These are phyloP conservation scores for Eira barbara DNA, from an alignment of 2,113 vertebrate genomes.

Conservation along the genomic window DNA sequence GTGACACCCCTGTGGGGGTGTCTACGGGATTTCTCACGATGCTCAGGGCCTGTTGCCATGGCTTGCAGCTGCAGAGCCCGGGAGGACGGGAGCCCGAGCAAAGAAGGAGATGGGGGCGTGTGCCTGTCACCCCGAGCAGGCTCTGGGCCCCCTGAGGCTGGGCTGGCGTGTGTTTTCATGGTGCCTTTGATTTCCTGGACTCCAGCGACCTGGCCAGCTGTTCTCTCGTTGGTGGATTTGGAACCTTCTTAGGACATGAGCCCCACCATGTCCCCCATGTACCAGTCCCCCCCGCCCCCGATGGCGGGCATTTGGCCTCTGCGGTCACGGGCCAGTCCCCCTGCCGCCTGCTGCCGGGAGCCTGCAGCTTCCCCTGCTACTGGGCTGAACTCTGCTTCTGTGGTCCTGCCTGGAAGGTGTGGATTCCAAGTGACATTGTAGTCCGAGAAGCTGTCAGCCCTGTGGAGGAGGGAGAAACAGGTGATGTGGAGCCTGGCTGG, in stretches of 20 bases:
- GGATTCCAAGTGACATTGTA: neutral
- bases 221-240: neutral
- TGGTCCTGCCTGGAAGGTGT: neutral
- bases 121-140: neutral
- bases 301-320: neutral
- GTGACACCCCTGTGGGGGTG: neutral
- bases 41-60: constrained; percentile 45
- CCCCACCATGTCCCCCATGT: rapidly evolving
- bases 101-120: neutral
- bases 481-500: rapidly evolving
- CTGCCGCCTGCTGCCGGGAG: neutral
- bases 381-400: neutral
- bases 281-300: no score
- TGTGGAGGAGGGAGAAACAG: neutral
- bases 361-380: neutral
- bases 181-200: neutral
- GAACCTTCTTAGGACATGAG: neutral
- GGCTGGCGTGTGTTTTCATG: neutral
- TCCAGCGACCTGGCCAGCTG: rapidly evolving
- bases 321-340: rapidly evolving
- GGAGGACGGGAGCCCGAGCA: neutral
- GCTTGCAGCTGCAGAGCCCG: constrained; percentile 21
- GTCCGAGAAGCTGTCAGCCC: neutral
- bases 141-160: neutral
- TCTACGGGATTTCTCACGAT: neutral